phyloP scores from a whole-genome alignment of 1,140 invertebrate genomes.

The Aphelenchoides besseyi region DNA sequence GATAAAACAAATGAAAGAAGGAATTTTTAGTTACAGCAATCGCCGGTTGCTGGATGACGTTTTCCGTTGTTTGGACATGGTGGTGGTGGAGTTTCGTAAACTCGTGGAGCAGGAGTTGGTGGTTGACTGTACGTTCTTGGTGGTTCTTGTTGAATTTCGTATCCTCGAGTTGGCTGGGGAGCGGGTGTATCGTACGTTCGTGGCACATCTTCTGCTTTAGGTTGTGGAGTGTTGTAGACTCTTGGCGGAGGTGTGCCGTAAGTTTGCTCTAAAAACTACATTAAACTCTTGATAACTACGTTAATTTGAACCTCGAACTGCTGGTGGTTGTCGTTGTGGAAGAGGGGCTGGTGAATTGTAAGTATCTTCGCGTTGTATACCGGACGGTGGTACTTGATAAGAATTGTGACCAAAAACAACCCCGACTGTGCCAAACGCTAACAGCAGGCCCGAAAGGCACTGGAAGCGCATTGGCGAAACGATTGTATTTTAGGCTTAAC shows the following conservation, averaged over 20 bases:
- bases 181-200: not conserved
- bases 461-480: not conserved
- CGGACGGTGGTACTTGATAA: constrained; percentile 11
- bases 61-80: constrained; percentile 14
- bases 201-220: not conserved
- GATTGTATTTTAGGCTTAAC: not conserved
- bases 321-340: not conserved
- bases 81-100: constrained; percentile 20
- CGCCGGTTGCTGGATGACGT: constrained; percentile 18
- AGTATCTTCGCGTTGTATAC: not conserved
- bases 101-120: not conserved
- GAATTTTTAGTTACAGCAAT: constrained; percentile 17
- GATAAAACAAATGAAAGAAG: too few relatives aligned
- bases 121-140: constrained; percentile 1
- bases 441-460: not conserved
- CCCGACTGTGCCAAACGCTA: not conserved
- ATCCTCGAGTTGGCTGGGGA: not conserved
- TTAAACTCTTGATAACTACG: not conserved
- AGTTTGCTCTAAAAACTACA: not conserved
- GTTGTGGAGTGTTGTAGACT: constrained; percentile 1
- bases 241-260: constrained; percentile 18
- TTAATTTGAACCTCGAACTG: not conserved
- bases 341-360: not conserved
- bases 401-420: not conserved
- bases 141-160: not conserved